Evolutionary conservation across 2,888 invertebrate species (phyloP), one percentile per base, ranked within the genome.

Genomic region (Athetis lepigone): DNA sequence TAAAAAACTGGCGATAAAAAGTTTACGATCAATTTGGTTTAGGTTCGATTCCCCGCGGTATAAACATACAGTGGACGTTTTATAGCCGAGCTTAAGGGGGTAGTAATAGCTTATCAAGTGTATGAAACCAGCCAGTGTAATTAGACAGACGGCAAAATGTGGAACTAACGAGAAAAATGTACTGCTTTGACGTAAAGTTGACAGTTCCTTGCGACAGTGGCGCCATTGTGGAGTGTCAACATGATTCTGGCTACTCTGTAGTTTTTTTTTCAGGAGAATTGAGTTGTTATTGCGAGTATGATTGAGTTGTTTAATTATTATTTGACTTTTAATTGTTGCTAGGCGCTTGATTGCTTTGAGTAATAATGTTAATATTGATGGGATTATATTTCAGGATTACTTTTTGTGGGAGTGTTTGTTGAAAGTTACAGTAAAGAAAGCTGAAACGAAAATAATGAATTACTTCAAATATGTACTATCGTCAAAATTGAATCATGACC

Each of bases 1-100:
- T 76, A 76, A 69, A 72, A 77, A 70, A 58, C 63, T 49, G 21
- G 19, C 55, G 36, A 75, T 70, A 54, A 71, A 56, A 62, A 39
- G 52, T 64, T 90, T 86, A 90, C 82, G 89, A 85, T 75, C 88
- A 88, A 87, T 88, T 87, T 81, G 79, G 75, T 78, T 70, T 83
- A 59, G 73, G 37, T 72, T 81, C 77, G 68, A 72, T 70, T 73
- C 72, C 73, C 75, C 51, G 75, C 64, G 61, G 64, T 50, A 75
- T 70, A 80, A 83, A 85, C 76, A 81, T 61, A 76, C 74, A 79
- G 67, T 60, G 77, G 33, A 36, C 18, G 33, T 27, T 76, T 73
- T 63, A 68, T 66, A 25, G 46, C 27, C 18, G 7, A 37, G 57
- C 43, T 49, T 59, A 65, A 36, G 49, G 49, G 40, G 56, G 23